A percentile compares a stretch with the other conserved stretches of the same genome.
Conservation (phyloP, 2,888 invertebrate genomes). For the Bellardia pandia region DNA sequence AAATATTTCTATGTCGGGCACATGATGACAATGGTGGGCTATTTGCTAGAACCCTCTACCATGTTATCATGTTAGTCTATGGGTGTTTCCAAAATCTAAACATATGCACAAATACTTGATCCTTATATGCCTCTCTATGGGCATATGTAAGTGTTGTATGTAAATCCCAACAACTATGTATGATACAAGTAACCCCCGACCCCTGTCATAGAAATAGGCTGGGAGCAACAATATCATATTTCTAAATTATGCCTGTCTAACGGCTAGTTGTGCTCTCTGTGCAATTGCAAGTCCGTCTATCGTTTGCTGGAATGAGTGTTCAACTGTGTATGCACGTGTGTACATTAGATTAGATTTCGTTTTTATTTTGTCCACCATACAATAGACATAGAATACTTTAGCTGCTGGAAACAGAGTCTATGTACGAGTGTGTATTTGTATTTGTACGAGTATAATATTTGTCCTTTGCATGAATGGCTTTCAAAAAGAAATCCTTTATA, state of each 20-base stretch:
- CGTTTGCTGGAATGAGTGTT: constrained; percentile 16
- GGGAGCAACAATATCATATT: constrained; percentile 64
- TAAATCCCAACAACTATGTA: constrained; percentile 62
- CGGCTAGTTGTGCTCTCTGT: constrained; percentile 35
- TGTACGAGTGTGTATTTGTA: constrained; percentile 24
- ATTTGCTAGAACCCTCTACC: constrained; percentile 23
- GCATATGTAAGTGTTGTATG: not conserved
- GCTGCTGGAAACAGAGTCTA: constrained; percentile 8
- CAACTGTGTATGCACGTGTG: constrained; percentile 2
- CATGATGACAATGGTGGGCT: constrained; percentile 39
- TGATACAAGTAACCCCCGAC: constrained; percentile 31
- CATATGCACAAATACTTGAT: not conserved
- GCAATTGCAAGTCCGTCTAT: constrained; percentile 37
- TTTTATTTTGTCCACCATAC: constrained; percentile 47
- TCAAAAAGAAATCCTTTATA: constrained; percentile 60
- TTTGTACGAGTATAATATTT: constrained; percentile 64
- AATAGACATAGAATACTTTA: constrained; percentile 16
- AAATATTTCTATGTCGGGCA: constrained; percentile 42
- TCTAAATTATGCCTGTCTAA: constrained; percentile 65
- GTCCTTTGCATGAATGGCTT: constrained; percentile 68
- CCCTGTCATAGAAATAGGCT: not conserved
- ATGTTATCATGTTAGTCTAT: not conserved
- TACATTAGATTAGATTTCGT: constrained; percentile 54
- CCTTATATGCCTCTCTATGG: not conserved
- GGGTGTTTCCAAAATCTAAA: constrained; percentile 29